phyloP scores from a whole-genome alignment of 2,113 vertebrate genomes.

The Urocitellus parryii region DNA sequence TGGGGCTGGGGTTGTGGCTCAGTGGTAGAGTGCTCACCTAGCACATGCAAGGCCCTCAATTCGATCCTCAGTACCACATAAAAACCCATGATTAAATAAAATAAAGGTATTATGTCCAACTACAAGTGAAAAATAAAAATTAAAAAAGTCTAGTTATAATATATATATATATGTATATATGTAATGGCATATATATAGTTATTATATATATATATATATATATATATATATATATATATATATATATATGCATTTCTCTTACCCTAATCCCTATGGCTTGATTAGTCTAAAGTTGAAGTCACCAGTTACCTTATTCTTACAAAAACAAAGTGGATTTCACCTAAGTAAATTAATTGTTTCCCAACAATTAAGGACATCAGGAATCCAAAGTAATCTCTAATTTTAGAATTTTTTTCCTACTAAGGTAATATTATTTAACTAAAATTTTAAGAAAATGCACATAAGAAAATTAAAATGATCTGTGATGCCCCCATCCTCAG shows the following conservation, averaged over 20 bases:
- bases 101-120: too few species aligned
- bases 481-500: not conserved
- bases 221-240: too few species aligned
- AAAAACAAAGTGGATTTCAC: conserved; percentile 17
- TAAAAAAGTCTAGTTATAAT: too few species aligned
- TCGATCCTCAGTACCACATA: too few species aligned
- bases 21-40: too few species aligned
- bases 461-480: conserved; percentile 12
- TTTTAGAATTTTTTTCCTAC: conserved; percentile 19
- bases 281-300: not conserved
- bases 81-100: too few species aligned
- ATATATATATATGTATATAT: too few species aligned
- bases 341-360: conserved; percentile 9
- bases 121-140: too few species aligned
- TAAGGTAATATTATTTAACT: not conserved
- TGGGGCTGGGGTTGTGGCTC: not conserved
- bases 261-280: not conserved
- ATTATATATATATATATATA: too few species aligned
- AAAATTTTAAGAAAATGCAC: conserved; percentile 56
- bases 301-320: not conserved
- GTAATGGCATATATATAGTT: too few species aligned
- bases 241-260: not conserved
- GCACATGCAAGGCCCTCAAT: too few species aligned
- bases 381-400: conserved; percentile 6
- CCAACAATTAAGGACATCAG: not conserved